These are phyloP conservation scores for Prionailurus bengalensis DNA, from an alignment of 2,113 vertebrate species.

Conservation along the genomic window DNA sequence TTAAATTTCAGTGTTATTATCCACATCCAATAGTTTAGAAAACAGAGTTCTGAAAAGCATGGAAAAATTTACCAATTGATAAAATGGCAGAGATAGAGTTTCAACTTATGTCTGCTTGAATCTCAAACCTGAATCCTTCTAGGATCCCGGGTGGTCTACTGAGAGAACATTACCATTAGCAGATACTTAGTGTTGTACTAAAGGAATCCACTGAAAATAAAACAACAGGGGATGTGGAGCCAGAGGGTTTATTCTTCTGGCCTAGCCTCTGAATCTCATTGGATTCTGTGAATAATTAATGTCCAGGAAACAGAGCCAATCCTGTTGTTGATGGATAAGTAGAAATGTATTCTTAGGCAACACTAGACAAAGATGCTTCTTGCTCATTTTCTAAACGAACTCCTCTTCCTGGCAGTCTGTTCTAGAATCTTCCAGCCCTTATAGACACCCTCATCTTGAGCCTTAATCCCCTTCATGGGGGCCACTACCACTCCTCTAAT, in stretches of 20 bases:
- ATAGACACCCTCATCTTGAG: background rate
- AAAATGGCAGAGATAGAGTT: background rate
- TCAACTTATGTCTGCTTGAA: background rate
- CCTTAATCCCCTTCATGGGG: background rate
- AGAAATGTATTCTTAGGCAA: background rate
- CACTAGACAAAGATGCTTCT: background rate
- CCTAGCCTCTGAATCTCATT: background rate
- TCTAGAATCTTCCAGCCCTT: background rate
- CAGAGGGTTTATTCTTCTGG: background rate
- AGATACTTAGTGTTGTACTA: background rate
- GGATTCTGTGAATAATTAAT: constrained; percentile 41
- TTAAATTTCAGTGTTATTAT: background rate
- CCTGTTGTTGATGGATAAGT: background rate
- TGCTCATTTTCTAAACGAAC: background rate
- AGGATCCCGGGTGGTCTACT: too few relatives aligned
- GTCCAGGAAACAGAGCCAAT: background rate
- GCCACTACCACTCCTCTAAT: background rate
- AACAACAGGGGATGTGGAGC: background rate
- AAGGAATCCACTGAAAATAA: background rate
- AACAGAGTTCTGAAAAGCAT: background rate
- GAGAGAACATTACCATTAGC: background rate
- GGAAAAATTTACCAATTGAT: background rate
- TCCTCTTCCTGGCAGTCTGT: background rate
- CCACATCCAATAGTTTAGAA: background rate
- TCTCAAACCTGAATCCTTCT: background rate